Base-by-base conservation (phyloP, 2,888 invertebrate genomes). In the Hypselothyrea guttata region DNA sequence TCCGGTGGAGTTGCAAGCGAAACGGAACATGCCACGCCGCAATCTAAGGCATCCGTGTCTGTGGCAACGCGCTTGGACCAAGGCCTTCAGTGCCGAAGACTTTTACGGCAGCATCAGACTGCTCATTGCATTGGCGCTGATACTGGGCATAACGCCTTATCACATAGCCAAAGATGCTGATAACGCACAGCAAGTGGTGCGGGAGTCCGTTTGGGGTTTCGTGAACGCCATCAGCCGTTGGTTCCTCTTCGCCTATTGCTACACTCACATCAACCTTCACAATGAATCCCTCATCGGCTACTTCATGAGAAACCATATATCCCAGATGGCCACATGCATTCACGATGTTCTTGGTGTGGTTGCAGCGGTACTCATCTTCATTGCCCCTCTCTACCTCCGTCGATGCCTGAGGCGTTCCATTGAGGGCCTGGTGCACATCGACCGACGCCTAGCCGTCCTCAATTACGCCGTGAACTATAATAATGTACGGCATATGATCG, bases 271-370 rank as follows among this genome's bases (percentile, higher is more conserved):
- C 1, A 56, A 51, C 7, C 1, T 37, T n/a, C 41, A 56, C 4
- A 54, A 45, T 11, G 76, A 76, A 12, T 78, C 79, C 0, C 31
- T 84, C 0, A 76, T 84, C 48, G 85, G 79, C 0, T 78, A 70
- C 41, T 76, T 84, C 11, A 77, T 76, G 71, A 46, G 30, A 16
- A 84, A 59, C 9, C 49, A 62, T 4, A 13, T 76, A 16, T 84
- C 85, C 1, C 52, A 61, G 35, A n/a, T 61, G 22, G 58, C 65
- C 57, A 51, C 70, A 0, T 46, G 45, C 0, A 1, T 78, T 1
- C 82, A 82, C 12, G 59, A 77, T 4, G 1, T 84, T 0, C 18
- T 2, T 0, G 83, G 75, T 12, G 45, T 76, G n/a, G 7, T 34
- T 2, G 52, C 44, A 4, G 75, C 78, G 8, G 13, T 82, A 0